Evolutionary conservation across 2,797 vertebrate species (phyloP), one percentile per base, ranked within the genome.

Genomic region (Notolepis coatsorum): DNA sequence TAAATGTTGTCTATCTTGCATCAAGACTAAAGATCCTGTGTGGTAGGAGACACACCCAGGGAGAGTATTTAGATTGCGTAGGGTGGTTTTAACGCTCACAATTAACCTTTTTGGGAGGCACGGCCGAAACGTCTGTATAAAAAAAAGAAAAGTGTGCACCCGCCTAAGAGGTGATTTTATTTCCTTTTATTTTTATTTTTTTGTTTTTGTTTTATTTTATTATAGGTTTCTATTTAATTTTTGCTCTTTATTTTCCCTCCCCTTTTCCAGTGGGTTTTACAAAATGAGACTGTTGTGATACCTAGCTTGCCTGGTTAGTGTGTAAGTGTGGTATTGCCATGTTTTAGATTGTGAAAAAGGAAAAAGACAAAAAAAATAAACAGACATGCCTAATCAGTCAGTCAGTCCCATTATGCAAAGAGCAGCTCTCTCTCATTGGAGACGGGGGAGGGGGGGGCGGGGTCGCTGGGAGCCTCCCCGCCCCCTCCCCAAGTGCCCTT

Each of bases 1-100:
- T 84, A 55, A 71, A n/a, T 84, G 75, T 81, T 79, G 47, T 90
- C 64, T 92, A 87, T 94, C 92, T 93, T 94, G 92, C 89, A 93
- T 93, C 93, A 94, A 92, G 92, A 94, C 91, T 84, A 62, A 63
- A 68, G 74, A 73, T 79, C 76, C 37, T 76, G 74, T 86, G 80
- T 75, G 53, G 69, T 71, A 78, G 84, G 83, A 64, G 76, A 69
- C 72, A 79, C 71, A 65, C 57, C 65, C 48, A 50, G 47, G 64
- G 52, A 28, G 66, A 47, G 46, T 45, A 71, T 71, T 51, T 59
- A 18, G 60, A 39, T 7, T 21, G 35, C 54, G 43, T 42, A 37
- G 42, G 65, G 59, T 75, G 65, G 68, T 66, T 17, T 68, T 67
- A 38, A 75, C 61, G 48, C 52, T 76, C 65, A 53, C 41, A 59